Percentiles rank a stretch among this genome's conserved stretches.
Evolutionary conservation across 37 sponge, comb jelly and placozoan genomes (phyloP).

Genomic region (Tethya wilhelma): DNA sequence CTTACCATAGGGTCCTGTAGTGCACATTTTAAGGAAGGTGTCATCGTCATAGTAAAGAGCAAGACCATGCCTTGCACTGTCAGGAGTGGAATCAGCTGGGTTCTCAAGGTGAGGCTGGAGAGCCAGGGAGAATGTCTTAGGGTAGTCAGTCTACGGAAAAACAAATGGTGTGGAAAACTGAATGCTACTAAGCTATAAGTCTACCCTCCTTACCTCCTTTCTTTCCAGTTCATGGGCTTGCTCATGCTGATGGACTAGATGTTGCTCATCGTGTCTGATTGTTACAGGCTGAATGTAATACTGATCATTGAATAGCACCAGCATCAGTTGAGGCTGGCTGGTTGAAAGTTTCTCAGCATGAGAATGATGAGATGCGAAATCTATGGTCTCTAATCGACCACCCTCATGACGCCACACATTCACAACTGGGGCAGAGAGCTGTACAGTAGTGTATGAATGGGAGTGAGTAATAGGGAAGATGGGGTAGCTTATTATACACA

Average conservation of each 20-base stretch:
- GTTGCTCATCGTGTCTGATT: background rate
- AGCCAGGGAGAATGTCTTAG: too few relatives aligned
- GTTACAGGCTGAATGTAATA: slow-evolving; percentile 40
- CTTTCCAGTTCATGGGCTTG: too few relatives aligned
- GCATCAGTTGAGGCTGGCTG: slow-evolving; percentile 11
- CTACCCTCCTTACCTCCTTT: too few relatives aligned
- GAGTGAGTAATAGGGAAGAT: too few relatives aligned
- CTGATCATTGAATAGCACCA: slow-evolving; percentile 33
- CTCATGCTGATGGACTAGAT: background rate
- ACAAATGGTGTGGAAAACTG: too few relatives aligned
- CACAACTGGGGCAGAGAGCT: slow-evolving; percentile 67
- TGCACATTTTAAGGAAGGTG: slow-evolving; percentile 16
- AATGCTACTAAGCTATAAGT: too few relatives aligned
- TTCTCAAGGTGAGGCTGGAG: too few relatives aligned
- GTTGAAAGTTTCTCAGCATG: background rate
- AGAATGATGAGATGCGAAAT: background rate
- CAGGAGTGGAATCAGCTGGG: too few relatives aligned
- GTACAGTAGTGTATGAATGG: too few relatives aligned
- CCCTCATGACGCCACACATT: slow-evolving; percentile 59
- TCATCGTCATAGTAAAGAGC: slow-evolving; percentile 11
- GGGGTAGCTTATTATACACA: too few relatives aligned
- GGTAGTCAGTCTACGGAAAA: too few relatives aligned
- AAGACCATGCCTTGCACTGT: background rate
- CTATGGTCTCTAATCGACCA: slow-evolving; percentile 28
- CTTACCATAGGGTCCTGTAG: slow-evolving; percentile 27